Evolutionary conservation across 2,888 invertebrate species (phyloP).

Genomic region (Chloroclysta siterata): DNA sequence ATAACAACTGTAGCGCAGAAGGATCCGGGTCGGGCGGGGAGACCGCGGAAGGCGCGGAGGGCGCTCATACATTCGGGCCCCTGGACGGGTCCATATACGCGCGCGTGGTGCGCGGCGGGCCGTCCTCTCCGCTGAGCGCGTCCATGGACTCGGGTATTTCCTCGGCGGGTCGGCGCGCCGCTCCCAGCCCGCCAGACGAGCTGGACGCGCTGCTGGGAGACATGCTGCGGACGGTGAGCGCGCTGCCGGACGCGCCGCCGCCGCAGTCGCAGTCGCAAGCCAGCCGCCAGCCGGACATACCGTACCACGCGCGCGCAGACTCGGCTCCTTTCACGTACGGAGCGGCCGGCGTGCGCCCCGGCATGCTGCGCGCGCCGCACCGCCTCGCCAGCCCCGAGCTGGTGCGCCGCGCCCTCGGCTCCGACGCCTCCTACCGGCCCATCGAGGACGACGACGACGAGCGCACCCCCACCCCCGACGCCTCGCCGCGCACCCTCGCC

Average conservation of each 20-base stretch:
- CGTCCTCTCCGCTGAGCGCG: constrained; percentile 90
- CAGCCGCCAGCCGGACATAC: constrained; percentile 86
- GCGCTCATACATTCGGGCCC: constrained; percentile 91
- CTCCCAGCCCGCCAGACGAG: constrained; percentile 86
- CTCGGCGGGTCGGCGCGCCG: constrained; percentile 87
- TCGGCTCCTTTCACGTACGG: constrained; percentile 96
- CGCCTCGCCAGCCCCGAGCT: constrained; percentile 93
- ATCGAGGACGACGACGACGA: constrained; percentile 76
- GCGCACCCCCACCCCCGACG: constrained; percentile 69
- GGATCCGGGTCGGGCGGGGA: constrained; percentile 78
- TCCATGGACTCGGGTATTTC: constrained; percentile 97
- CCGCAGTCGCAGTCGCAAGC: constrained; percentile 76
- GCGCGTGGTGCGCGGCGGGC: constrained; percentile 83
- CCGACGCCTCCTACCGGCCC: constrained; percentile 66
- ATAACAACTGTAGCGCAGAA: constrained; percentile 82
- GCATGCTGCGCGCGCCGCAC: constrained; percentile 89
- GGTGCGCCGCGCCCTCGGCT: constrained; percentile 89
- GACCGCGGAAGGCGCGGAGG: constrained; percentile 74
- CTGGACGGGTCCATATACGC: constrained; percentile 96
- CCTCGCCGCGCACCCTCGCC: constrained; percentile 50
- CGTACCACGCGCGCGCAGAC: constrained; percentile 96
- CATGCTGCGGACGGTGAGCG: constrained; percentile 95
- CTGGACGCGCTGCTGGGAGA: constrained; percentile 93
- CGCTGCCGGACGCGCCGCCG: constrained; percentile 87
- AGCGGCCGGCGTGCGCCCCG: constrained; percentile 83